phyloP scores from a whole-genome alignment of 2,113 vertebrate species.

The Apaloderma vittatum region DNA sequence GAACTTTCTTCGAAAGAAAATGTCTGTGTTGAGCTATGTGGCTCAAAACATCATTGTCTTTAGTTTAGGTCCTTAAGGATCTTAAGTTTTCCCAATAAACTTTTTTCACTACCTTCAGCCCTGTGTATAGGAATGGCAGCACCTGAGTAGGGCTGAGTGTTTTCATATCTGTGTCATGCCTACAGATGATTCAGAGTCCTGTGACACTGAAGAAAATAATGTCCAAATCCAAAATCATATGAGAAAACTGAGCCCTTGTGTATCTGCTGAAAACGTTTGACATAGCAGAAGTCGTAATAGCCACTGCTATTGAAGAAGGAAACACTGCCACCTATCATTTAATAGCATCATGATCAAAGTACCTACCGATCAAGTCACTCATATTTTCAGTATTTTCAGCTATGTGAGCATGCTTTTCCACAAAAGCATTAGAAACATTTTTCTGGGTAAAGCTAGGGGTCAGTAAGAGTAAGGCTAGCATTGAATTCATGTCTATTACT shows the following conservation, averaged over 20 bases:
- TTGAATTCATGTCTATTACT: background rate
- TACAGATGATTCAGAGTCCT: background rate
- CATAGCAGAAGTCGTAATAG: background rate
- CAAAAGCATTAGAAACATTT: background rate
- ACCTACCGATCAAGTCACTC: background rate
- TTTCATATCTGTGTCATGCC: background rate
- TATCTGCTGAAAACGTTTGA: background rate
- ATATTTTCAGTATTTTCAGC: background rate
- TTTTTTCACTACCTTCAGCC: background rate
- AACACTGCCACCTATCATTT: background rate
- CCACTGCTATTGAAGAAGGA: background rate
- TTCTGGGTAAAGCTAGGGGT: background rate
- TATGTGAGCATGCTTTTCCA: background rate
- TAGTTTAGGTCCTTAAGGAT: background rate
- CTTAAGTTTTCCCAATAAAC: background rate
- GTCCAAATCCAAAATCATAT: background rate
- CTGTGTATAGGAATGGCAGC: background rate
- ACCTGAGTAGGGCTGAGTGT: background rate
- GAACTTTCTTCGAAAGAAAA: background rate
- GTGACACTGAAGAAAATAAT: background rate
- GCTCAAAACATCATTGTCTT: background rate
- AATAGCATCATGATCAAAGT: background rate
- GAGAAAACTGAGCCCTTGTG: background rate
- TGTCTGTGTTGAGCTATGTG: background rate
- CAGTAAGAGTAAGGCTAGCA: background rate